Percentiles rank a stretch among this genome's conserved stretches.
These are phyloP conservation scores for Cottus gobio DNA, from an alignment of 2,113 vertebrate genomes.

Conservation along the genomic window DNA sequence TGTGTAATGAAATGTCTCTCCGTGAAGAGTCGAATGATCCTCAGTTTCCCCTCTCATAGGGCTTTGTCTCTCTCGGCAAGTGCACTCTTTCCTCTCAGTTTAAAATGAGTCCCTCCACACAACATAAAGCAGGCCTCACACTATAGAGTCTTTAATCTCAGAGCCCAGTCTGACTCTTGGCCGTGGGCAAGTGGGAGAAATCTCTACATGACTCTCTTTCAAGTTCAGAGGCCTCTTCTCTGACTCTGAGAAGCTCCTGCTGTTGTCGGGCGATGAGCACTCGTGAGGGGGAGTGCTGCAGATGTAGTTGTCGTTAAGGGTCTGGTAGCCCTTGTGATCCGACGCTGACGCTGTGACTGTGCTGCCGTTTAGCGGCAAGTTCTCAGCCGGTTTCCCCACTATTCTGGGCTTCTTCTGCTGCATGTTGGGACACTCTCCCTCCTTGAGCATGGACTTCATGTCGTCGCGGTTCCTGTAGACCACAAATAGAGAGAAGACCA, in stretches of 20 bases:
- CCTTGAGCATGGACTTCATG: constrained; percentile 94
- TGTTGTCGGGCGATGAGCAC: constrained; percentile 82
- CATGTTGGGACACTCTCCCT: constrained; percentile 83
- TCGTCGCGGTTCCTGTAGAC: constrained; percentile 87
- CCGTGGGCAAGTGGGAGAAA: constrained; percentile 88
- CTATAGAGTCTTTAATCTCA: constrained; percentile 96
- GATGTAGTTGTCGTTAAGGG: constrained; percentile 91
- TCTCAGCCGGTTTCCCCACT: constrained; percentile 84
- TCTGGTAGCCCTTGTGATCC: constrained; percentile 96
- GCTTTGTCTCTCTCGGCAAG: constrained; percentile 59
- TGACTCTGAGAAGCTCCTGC: constrained; percentile 86
- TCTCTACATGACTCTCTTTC: constrained; percentile 91
- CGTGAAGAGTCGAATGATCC: constrained; percentile 50
- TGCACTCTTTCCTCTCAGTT: constrained; percentile 55
- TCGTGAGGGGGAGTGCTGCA: constrained; percentile 87
- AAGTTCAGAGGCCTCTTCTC: constrained; percentile 90
- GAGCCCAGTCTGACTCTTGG: constrained; percentile 95
- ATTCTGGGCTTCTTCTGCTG: constrained; percentile 87
- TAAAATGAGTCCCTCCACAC: constrained; percentile 41
- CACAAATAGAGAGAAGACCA: constrained; percentile 86
- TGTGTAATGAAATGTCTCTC: constrained; percentile 69
- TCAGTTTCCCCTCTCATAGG: constrained; percentile 34
- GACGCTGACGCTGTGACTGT: constrained; percentile 78
- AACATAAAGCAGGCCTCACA: constrained; percentile 81
- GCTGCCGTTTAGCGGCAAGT: constrained; percentile 90